phyloP scores from a whole-genome alignment of 2,113 vertebrate species.

The Orthonyx spaldingii region DNA sequence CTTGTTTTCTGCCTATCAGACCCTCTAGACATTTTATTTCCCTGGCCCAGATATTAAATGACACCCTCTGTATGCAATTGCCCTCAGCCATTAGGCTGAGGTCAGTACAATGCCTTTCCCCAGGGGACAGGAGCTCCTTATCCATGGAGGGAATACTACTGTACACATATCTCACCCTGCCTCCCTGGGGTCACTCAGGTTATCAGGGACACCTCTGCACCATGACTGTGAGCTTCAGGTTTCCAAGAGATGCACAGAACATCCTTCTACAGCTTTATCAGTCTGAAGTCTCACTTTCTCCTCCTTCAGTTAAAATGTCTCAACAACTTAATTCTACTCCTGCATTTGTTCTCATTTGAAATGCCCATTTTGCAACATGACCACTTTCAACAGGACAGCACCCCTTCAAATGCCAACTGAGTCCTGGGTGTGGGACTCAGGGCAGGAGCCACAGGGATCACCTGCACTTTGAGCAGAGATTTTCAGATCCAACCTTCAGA shows the following conservation, averaged over 20 bases:
- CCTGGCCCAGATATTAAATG: neutral
- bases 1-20: neutral
- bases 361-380: neutral
- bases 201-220: neutral
- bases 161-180: neutral
- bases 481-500: neutral
- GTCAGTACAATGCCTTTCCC: neutral
- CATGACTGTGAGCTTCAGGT: neutral
- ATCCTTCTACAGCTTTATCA: neutral
- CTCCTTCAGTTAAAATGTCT: neutral
- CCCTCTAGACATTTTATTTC: neutral
- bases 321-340: neutral
- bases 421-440: neutral
- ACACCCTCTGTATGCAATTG: neutral
- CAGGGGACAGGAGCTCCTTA: neutral
- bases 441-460: neutral
- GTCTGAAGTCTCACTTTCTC: neutral
- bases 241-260: neutral
- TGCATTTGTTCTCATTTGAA: neutral
- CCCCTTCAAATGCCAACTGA: neutral
- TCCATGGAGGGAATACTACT: neutral
- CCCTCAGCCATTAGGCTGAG: neutral
- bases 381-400: neutral
- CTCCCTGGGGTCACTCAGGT: neutral
- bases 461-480: neutral